Evolutionary conservation across 2,113 vertebrate species (phyloP).

Genomic region (Solea senegalensis): DNA sequence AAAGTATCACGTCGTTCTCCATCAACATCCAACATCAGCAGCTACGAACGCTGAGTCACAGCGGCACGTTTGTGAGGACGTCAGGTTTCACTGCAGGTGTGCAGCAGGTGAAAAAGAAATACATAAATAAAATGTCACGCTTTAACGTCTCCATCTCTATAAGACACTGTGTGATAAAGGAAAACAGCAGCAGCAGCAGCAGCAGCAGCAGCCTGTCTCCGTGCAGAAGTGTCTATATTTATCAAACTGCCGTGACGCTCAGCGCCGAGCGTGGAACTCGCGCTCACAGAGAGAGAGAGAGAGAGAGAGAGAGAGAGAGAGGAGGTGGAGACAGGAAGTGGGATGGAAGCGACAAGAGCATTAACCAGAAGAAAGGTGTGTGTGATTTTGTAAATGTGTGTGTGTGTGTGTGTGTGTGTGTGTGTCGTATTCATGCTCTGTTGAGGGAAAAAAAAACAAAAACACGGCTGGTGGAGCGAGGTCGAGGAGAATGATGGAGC

Average conservation of each 20-base stretch:
- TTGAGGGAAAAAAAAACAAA: slow-evolving; percentile 37
- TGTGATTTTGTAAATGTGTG: not conserved
- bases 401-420: slow-evolving; percentile 4
- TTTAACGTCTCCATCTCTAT: too few relatives aligned
- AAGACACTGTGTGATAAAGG: too few relatives aligned
- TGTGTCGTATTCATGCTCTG: slow-evolving; percentile 66
- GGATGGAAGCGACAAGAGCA: slow-evolving; percentile 17
- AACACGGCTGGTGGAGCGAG: slow-evolving; percentile 50
- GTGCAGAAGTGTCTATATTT: slow-evolving; percentile 68
- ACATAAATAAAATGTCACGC: too few relatives aligned
- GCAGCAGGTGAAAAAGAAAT: too few relatives aligned
- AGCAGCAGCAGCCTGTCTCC: slow-evolving; percentile 50
- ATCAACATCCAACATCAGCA: too few relatives aligned
- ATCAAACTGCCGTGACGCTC: slow-evolving; percentile 52
- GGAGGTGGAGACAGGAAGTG: not conserved
- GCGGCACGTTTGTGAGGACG: too few relatives aligned
- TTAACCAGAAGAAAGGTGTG: slow-evolving; percentile 17
- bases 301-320: slow-evolving; percentile 9
- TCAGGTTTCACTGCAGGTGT: too few relatives aligned
- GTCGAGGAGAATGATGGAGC: slow-evolving; percentile 61
- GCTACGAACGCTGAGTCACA: too few relatives aligned
- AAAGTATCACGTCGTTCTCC: too few relatives aligned
- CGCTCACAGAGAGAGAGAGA: slow-evolving; percentile 3
- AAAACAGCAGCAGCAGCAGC: too few relatives aligned
- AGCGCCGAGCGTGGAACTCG: too few relatives aligned